A percentile compares a stretch with the other conserved stretches of the same genome.
These are phyloP conservation scores for Menidia beryllina DNA, from an alignment of 2,113 vertebrate species.

Conservation along the genomic window DNA sequence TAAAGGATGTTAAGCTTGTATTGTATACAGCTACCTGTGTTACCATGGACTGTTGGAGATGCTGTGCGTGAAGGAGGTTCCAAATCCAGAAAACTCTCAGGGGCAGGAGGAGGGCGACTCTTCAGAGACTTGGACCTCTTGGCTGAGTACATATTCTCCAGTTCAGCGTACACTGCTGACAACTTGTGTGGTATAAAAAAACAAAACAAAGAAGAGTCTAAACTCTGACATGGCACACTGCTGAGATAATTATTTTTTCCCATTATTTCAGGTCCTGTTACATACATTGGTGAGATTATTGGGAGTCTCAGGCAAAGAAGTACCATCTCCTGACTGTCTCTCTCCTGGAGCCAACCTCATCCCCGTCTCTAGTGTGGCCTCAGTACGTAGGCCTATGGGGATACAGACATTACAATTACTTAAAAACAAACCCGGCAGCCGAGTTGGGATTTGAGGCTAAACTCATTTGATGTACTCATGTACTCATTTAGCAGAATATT, in stretches of 20 bases:
- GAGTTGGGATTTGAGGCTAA: neutral
- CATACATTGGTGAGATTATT: conserved; percentile 88
- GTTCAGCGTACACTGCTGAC: conserved; percentile 93
- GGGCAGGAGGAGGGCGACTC: conserved; percentile 82
- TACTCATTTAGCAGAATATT: too few relatives aligned
- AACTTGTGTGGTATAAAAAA: conserved; percentile 79
- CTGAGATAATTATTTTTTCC: neutral
- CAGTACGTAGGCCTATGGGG: conserved; percentile 77
- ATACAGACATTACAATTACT: conserved; percentile 42
- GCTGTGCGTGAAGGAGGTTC: conserved; percentile 77
- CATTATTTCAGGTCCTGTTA: conserved; percentile 13
- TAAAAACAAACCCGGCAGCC: conserved; percentile 1
- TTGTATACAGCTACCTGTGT: conserved; percentile 73
- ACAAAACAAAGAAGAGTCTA: conserved; percentile 36
- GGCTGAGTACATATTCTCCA: conserved; percentile 90
- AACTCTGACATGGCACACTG: neutral
- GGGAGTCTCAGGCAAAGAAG: conserved; percentile 94
- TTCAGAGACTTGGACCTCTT: conserved; percentile 85
- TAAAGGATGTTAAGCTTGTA: conserved; percentile 9
- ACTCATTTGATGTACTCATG: neutral
- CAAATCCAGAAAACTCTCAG: conserved; percentile 78
- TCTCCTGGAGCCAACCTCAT: conserved; percentile 91
- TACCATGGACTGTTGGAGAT: conserved; percentile 75
- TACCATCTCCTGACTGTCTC: conserved; percentile 95
- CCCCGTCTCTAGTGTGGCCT: conserved; percentile 83